These are phyloP conservation scores for Falco concolor DNA, from an alignment of 2,797 vertebrate species.

Conservation along the genomic window DNA sequence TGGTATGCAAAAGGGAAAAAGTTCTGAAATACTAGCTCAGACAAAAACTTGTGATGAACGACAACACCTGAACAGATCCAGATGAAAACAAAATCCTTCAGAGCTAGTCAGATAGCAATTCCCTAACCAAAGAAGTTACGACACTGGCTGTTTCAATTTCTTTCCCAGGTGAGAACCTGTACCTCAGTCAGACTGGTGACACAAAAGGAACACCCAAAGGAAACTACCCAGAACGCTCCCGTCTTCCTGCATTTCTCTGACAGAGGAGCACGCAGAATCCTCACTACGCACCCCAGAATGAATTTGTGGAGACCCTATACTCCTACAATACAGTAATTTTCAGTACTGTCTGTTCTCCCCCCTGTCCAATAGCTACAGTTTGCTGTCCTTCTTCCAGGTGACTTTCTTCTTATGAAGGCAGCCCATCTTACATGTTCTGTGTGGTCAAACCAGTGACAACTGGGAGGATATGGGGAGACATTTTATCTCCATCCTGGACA, in stretches of 20 bases:
- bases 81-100: not conserved
- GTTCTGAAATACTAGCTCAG: not conserved
- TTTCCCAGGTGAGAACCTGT: not conserved
- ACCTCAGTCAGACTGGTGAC: not conserved
- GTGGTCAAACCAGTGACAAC: rapidly evolving
- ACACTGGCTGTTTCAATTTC: rapidly evolving
- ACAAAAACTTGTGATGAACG: not conserved
- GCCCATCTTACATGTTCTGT: not conserved
- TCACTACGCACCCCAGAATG: not conserved
- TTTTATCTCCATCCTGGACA: not conserved
- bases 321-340: not conserved
- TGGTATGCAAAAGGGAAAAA: not conserved
- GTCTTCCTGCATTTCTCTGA: not conserved
- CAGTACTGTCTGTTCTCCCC: not conserved
- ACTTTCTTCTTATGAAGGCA: not conserved
- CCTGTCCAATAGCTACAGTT: not conserved
- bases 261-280: rapidly evolving
- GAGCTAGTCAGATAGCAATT: too few relatives aligned
- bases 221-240: not conserved
- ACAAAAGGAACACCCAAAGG: not conserved
- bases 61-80: not conserved
- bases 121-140: too few relatives aligned
- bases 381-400: not conserved
- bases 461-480: not conserved
- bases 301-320: not conserved